phyloP scores from a whole-genome alignment of 2,113 vertebrate species.

The Phylloscopus whistleri region DNA sequence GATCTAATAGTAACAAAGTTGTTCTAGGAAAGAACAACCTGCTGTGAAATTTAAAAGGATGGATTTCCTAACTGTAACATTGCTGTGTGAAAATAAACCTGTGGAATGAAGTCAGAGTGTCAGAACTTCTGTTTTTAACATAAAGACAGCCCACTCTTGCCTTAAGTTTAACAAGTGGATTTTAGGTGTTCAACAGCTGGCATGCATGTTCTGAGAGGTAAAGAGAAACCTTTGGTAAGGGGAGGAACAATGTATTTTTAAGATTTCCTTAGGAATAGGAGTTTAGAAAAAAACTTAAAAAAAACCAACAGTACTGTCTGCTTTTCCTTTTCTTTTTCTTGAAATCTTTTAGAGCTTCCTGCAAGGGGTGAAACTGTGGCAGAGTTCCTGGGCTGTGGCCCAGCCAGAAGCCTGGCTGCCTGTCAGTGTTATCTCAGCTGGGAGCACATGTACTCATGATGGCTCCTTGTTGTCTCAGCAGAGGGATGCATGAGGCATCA shows the following conservation, averaged over 20 bases:
- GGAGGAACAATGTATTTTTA: not conserved
- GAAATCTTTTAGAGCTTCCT: not conserved
- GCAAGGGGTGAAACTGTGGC: not conserved
- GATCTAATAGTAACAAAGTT: not conserved
- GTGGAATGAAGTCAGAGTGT: not conserved
- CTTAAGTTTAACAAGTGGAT: not conserved
- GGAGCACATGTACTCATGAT: not conserved
- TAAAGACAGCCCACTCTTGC: not conserved
- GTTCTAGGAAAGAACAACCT: not conserved
- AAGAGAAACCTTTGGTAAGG: not conserved
- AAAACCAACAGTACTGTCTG: not conserved
- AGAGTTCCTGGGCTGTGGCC: not conserved
- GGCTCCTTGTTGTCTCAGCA: not conserved
- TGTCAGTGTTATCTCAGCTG: not conserved
- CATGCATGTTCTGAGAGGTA: not conserved
- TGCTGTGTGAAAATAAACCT: not conserved
- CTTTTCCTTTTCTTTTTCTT: not conserved
- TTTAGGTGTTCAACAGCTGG: not conserved
- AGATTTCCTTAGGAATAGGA: not conserved
- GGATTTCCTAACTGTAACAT: not conserved
- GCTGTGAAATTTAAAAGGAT: not conserved
- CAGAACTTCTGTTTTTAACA: not conserved
- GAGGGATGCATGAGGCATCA: not conserved
- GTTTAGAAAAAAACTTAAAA: not conserved
- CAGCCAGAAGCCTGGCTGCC: not conserved